Percentiles rank a stretch among this genome's conserved stretches.
phyloP scores from a whole-genome alignment of 2,797 vertebrate species.

The Buphagus erythrorhynchus region DNA sequence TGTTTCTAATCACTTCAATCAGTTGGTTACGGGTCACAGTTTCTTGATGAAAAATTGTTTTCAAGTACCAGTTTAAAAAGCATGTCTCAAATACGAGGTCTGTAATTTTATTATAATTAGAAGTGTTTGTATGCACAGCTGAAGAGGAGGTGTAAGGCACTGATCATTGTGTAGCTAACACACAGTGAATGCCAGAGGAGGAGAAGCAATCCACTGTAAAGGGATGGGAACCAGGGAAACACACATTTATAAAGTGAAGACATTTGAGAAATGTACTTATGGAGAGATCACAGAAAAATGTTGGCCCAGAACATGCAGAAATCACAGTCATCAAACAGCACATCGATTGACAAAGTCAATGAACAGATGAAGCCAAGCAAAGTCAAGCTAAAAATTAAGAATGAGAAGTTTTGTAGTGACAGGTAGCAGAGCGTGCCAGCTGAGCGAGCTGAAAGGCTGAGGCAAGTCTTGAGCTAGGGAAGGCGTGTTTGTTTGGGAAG shows the following conservation, averaged over 20 bases:
- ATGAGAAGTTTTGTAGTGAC: not conserved
- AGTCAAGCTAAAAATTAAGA: not conserved
- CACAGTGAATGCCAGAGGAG: not conserved
- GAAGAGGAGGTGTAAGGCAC: not conserved
- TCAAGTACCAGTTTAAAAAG: not conserved
- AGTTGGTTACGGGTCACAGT: not conserved
- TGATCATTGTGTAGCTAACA: not conserved
- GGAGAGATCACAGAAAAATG: not conserved
- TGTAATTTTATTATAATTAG: not conserved
- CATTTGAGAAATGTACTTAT: not conserved
- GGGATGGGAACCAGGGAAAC: not conserved
- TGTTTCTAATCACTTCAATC: conserved; percentile 4
- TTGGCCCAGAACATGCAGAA: not conserved
- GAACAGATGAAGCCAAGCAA: not conserved
- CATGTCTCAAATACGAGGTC: not conserved
- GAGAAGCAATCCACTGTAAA: not conserved
- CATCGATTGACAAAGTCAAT: not conserved
- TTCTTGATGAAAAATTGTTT: conserved; percentile 23
- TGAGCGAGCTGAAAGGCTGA: not conserved
- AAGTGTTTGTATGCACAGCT: not conserved
- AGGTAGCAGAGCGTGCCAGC: not conserved
- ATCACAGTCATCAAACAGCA: not conserved
- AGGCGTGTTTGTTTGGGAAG: not conserved
- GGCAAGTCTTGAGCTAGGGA: not conserved
- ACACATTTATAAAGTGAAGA: not conserved